Evolutionary conservation across 2,797 vertebrate species (phyloP).

Genomic region (Linurgus olivaceus): DNA sequence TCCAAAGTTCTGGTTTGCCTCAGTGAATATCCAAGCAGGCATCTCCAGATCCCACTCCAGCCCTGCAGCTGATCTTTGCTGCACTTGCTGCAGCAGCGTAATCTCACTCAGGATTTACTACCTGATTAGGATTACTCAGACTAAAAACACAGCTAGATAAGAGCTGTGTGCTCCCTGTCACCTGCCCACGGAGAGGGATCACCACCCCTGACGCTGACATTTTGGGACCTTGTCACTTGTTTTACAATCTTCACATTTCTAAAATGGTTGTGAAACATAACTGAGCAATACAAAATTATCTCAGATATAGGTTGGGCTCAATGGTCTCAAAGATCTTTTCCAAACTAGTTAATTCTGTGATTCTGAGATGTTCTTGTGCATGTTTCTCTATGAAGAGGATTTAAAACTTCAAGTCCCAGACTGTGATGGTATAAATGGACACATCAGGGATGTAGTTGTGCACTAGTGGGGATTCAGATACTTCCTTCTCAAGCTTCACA

Average conservation of each 20-base stretch:
- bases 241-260: background rate
- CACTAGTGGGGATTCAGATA: background rate
- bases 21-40: background rate
- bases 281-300: background rate
- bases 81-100: background rate
- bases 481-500: background rate
- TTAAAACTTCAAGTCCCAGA: background rate
- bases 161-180: background rate
- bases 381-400: background rate
- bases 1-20: background rate
- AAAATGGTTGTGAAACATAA: background rate
- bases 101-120: slow-evolving; percentile 28
- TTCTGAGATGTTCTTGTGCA: background rate
- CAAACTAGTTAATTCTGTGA: background rate
- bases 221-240: background rate
- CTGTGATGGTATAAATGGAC: background rate
- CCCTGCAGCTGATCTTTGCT: background rate
- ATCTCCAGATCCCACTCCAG: background rate
- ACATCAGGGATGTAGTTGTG: background rate
- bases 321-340: background rate
- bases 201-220: background rate
- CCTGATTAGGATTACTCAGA: background rate
- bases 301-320: background rate
- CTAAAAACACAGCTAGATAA: background rate
- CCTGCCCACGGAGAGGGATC: background rate